Conservation (phyloP, 2,797 vertebrate species). For the Anabacerthia variegaticeps region DNA sequence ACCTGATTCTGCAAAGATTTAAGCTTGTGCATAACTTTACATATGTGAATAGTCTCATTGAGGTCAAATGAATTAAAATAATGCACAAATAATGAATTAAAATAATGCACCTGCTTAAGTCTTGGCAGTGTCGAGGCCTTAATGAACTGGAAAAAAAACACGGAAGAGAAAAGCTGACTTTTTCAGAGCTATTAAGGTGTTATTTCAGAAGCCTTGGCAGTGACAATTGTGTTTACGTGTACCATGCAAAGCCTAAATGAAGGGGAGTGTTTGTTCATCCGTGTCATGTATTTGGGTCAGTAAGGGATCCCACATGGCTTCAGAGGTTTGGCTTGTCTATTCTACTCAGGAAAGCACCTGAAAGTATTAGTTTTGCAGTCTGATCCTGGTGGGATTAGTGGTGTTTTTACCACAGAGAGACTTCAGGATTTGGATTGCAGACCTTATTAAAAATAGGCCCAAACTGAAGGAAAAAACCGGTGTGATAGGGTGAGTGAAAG, state of each 20-base stretch:
- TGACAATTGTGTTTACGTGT: neutral
- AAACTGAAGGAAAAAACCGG: neutral
- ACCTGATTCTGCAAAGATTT: slow-evolving; percentile 35
- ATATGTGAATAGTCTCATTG: neutral
- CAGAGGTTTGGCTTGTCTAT: slow-evolving; percentile 8
- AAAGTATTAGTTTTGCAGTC: slow-evolving; percentile 2
- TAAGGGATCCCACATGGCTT: neutral
- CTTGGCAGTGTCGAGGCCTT: neutral
- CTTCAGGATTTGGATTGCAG: neutral
- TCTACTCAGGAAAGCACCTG: neutral
- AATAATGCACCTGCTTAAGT: slow-evolving; percentile 21
- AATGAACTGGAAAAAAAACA: neutral
- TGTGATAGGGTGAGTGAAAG: neutral
- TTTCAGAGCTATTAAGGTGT: neutral
- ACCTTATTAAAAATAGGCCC: neutral
- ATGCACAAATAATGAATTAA: slow-evolving; percentile 11
- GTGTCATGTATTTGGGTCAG: slow-evolving; percentile 7
- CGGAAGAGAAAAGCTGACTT: neutral
- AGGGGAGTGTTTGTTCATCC: neutral
- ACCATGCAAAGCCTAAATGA: neutral
- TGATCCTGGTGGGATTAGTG: neutral
- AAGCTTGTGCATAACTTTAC: slow-evolving; percentile 42
- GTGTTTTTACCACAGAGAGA: neutral
- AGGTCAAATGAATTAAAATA: slow-evolving; percentile 18
- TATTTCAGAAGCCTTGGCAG: neutral